Conservation (phyloP, 2,888 invertebrate genomes). For the Cheilosia scutellata region DNA sequence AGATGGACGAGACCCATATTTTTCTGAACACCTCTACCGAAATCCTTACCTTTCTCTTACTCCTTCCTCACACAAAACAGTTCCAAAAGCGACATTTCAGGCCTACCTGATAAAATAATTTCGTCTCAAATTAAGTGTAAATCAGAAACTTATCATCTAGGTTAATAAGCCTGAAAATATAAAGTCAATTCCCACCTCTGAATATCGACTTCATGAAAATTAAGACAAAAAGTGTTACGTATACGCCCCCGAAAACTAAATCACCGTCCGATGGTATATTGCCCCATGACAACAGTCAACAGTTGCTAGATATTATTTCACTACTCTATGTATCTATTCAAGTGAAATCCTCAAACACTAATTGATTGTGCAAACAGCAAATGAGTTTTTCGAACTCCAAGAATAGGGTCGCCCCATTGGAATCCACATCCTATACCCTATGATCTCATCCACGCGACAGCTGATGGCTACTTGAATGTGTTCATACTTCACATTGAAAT, state of each 20-base stretch:
- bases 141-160: no score
- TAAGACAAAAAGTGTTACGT: not conserved
- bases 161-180: no score
- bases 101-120: no score
- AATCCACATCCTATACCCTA: constrained; percentile 21
- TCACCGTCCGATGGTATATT: not conserved
- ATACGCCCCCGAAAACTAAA: not conserved
- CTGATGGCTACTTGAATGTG: constrained; percentile 22
- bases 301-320: constrained; percentile 13
- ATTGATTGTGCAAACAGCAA: constrained; percentile 13
- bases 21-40: no score
- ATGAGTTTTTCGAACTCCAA: constrained; percentile 43
- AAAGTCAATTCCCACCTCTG: no score
- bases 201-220: not conserved
- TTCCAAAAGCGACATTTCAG: no score
- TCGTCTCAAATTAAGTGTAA: no score
- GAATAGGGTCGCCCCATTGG: not conserved
- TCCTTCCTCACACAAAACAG: no score
- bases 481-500: constrained; percentile 5
- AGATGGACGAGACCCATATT: no score
- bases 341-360: not conserved
- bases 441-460: not conserved
- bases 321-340: constrained; percentile 15
- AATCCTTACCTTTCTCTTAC: no score
- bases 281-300: constrained; percentile 11